These are phyloP conservation scores for Sciaenops ocellatus DNA, from an alignment of 2,797 vertebrate species.

Conservation along the genomic window DNA sequence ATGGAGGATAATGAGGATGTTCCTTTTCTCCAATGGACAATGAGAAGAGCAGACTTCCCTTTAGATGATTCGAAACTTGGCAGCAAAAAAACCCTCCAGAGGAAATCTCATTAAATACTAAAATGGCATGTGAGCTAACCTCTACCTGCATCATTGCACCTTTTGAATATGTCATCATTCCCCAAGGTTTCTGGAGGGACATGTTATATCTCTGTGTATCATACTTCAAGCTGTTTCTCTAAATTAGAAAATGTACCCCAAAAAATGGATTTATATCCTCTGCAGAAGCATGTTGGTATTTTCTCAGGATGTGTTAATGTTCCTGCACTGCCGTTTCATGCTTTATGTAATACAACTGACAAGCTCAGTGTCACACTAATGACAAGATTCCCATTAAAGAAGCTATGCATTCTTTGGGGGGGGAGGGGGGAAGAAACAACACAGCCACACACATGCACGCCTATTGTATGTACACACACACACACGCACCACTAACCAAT, in stretches of 20 bases:
- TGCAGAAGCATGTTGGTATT: slow-evolving; percentile 37
- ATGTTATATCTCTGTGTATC: slow-evolving; percentile 44
- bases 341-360: slow-evolving; percentile 61
- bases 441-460: slow-evolving; percentile 28
- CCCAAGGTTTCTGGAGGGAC: slow-evolving; percentile 49
- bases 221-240: slow-evolving; percentile 57
- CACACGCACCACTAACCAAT: slow-evolving; percentile 15
- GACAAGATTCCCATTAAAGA: slow-evolving; percentile 68
- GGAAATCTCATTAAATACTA: slow-evolving; percentile 82
- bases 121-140: slow-evolving; percentile 69
- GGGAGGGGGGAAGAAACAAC: background rate
- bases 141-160: slow-evolving; percentile 71
- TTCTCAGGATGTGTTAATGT: slow-evolving; percentile 33
- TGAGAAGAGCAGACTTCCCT: slow-evolving; percentile 62
- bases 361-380: slow-evolving; percentile 63
- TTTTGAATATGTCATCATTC: slow-evolving; percentile 69
- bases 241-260: slow-evolving; percentile 56
- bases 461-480: slow-evolving; percentile 27
- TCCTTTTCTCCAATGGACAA: slow-evolving; percentile 68
- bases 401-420: slow-evolving; percentile 22
- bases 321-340: slow-evolving; percentile 44
- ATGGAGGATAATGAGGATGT: slow-evolving; percentile 78
- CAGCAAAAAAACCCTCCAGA: slow-evolving; percentile 71
- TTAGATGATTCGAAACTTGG: slow-evolving; percentile 78
- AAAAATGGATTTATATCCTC: slow-evolving; percentile 39